A percentile compares a stretch with the other conserved stretches of the same genome.
These are phyloP conservation scores for Phocoena phocoena DNA, from an alignment of 2,113 vertebrate genomes.

Conservation along the genomic window DNA sequence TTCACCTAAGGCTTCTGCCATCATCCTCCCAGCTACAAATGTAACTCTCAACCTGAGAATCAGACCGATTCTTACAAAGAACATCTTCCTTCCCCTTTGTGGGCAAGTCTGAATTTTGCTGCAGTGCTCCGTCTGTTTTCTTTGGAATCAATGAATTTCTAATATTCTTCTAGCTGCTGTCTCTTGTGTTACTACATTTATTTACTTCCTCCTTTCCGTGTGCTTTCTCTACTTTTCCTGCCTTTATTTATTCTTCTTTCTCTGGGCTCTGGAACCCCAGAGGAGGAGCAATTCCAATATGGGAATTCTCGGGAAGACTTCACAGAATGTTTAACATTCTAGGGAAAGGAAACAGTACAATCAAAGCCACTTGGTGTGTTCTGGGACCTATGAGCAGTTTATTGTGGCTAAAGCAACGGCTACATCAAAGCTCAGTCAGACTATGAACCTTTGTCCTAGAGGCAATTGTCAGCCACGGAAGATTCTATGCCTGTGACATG, in stretches of 20 bases:
- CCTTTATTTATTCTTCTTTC: not conserved
- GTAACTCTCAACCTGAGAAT: not conserved
- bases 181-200: not conserved
- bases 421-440: not conserved
- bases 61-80: not conserved
- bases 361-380: not conserved
- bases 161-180: not conserved
- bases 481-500: not conserved
- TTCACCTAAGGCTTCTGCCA: slow-evolving; percentile 14
- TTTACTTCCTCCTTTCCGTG: not conserved
- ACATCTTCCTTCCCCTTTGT: not conserved
- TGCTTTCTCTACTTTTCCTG: not conserved
- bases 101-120: not conserved
- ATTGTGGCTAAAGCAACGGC: not conserved
- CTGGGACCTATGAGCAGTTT: not conserved
- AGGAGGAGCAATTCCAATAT: not conserved
- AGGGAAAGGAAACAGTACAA: not conserved
- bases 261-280: not conserved
- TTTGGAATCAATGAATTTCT: not conserved
- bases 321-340: not conserved
- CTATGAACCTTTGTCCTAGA: not conserved
- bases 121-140: not conserved
- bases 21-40: slow-evolving; percentile 19
- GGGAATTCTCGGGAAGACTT: not conserved
- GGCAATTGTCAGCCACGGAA: not conserved